phyloP scores from a whole-genome alignment of 2,797 vertebrate genomes.

The Masticophis lateralis region DNA sequence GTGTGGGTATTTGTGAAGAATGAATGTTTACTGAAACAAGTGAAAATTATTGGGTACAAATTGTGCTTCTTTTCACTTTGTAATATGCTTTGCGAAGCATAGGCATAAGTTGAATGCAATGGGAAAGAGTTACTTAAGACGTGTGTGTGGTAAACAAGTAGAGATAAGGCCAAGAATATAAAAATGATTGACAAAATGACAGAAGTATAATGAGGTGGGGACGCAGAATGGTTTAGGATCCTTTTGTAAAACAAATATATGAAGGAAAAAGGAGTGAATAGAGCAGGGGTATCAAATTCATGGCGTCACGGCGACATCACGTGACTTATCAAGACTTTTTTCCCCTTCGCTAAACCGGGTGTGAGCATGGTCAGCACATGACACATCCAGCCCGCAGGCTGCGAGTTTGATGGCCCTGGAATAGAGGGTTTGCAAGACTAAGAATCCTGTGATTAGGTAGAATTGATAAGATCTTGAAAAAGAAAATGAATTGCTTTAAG shows the following conservation, averaged over 20 bases:
- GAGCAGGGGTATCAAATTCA: background rate
- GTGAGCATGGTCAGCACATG: no score
- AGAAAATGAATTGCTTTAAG: background rate
- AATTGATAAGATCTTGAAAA: background rate
- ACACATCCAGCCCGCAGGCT: no score
- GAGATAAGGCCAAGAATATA: background rate
- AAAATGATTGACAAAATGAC: background rate
- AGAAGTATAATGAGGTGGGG: background rate
- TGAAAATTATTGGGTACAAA: background rate
- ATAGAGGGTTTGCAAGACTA: background rate
- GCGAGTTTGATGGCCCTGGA: no score
- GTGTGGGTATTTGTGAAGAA: background rate
- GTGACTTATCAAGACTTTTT: no score
- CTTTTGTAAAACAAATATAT: background rate
- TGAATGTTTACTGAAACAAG: background rate
- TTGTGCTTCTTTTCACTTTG: background rate
- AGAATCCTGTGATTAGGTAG: background rate
- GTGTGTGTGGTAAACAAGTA: background rate
- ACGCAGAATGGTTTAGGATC: background rate
- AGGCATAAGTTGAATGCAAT: background rate
- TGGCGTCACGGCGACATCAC: no score
- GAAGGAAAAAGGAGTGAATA: background rate
- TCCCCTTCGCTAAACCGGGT: no score
- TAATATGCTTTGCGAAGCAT: background rate
- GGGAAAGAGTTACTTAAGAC: background rate